Evolutionary conservation across 2,113 vertebrate species (phyloP), one percentile per base, ranked within the genome.

Genomic region (Sinocyclocheilus grahami): DNA sequence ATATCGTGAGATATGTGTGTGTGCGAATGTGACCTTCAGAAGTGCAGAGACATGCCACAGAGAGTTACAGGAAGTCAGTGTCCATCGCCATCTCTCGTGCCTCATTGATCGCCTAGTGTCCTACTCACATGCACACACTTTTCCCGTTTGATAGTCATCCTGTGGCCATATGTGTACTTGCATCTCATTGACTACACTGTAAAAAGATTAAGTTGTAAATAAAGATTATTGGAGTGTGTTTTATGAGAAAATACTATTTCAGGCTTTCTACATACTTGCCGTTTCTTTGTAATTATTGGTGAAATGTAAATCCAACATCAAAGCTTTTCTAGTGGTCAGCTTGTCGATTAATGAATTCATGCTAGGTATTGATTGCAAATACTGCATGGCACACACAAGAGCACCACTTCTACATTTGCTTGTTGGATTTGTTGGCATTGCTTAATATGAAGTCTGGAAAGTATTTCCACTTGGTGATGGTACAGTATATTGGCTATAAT

Each of bases 11-110:
- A 78, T 84, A 12, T 78, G 62, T 84, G 39, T 55, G 72, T 65
- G 79, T 65, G 81, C 9, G 79, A 76, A 58, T 60, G 72, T 83
- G 92, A 94, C 93, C 93, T 94, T 94, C 87, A 65, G 83, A 90
- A 93, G 91, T 92, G 89, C 91, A 91, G 87, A 91, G 86, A 91
- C 92, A 92, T 90, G 92, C 93, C 88, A 87, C 88, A 89, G 91
- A 92, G 90, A 37, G 42, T 72, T 85, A 67, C 60, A 65, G 63
- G 39, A 72, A 85, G 78, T 90, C 74, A 53, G 72, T 63, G 69
- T 11, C 72, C 65, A 79, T 72, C 62, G 60, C 69, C 62, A 14
- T 86, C 71, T 27, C 24, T 51, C 24, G 51, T 81, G 22, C 85
- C 60, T 55, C 46, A 83, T 78, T 78, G 78, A 83, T 89, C 58